Base-by-base conservation (phyloP, 2,113 vertebrate species). In the Chitala chitala region DNA sequence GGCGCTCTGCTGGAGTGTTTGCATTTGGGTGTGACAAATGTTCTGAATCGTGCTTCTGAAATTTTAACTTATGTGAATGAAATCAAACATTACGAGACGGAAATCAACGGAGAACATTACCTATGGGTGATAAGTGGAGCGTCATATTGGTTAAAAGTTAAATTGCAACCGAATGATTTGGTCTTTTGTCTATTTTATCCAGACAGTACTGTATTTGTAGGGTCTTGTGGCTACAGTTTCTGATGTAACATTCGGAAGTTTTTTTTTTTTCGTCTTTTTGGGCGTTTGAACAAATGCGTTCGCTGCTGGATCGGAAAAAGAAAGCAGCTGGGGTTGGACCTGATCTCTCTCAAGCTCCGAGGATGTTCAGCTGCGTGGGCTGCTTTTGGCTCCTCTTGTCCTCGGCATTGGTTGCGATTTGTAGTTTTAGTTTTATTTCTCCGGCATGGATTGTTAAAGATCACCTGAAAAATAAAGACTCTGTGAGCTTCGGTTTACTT, bases 311-410 rank as follows among this genome's bases (percentile, higher is more conserved):
- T 78, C 86, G 89, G 84, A 85, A 89, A 79, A 86, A 89, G 90
- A 90, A 88, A 90, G 84, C 84, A 84, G 85, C 80, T 76, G 85
- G 84, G 85, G 81, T 88, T 33, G 86, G 83, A 78, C 77, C 86
- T 79, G 87, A 82, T 84, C 80, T 83, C 83, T 88, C 83, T 78
- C 89, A 80, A 58, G 87, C 87, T 72, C 89, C 82, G 82, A 92
- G 82, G 89, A 94, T 94, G 93, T 91, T 93, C 85, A 91, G 91
- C 87, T 91, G 93, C 56, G 93, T 93, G 86, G 92, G 92, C 68
- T 93, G 93, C 82, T 92, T 95, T 78, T 95, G 94, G 94, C 90
- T 90, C 76, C 92, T 95, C 76, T 87, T 95, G 61, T 93, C 93
- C 79, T 91, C 90, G 76, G 90, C 89, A 78, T 87, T 95, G 82